Percentiles rank a stretch among this genome's conserved stretches.
Conservation (phyloP, 2,113 vertebrate genomes). For the Embiotoca jacksoni region DNA sequence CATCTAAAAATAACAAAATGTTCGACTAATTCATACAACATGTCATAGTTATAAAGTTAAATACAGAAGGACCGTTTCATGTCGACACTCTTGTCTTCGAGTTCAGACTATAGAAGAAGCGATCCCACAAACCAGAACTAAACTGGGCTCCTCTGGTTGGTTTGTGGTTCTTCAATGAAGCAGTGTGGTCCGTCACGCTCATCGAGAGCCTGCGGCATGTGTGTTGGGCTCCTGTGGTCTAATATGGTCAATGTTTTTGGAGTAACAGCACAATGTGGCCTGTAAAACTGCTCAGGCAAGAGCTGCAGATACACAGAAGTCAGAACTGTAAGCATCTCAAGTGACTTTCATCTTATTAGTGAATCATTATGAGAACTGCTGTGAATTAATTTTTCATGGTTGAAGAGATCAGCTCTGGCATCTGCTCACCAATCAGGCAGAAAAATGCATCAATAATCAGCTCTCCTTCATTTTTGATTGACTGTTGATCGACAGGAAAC, state of each 20-base stretch:
- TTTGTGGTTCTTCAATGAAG: slow-evolving; percentile 39
- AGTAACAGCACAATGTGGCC: background rate
- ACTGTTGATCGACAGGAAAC: too few relatives aligned
- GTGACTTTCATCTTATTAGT: background rate
- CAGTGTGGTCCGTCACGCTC: slow-evolving; percentile 39
- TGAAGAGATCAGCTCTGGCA: slow-evolving; percentile 22
- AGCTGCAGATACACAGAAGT: background rate
- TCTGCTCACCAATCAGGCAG: slow-evolving; percentile 13
- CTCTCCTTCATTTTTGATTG: background rate
- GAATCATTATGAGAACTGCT: background rate
- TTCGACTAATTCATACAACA: background rate
- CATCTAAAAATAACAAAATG: background rate
- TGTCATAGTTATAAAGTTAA: background rate
- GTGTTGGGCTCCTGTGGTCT: slow-evolving; percentile 17
- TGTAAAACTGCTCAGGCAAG: background rate
- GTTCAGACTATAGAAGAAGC: too few relatives aligned
- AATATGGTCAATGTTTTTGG: slow-evolving; percentile 10
- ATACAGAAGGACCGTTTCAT: slow-evolving; percentile 2
- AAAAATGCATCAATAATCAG: slow-evolving; percentile 1
- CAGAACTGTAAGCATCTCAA: too few relatives aligned
- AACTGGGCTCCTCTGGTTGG: slow-evolving; percentile 28
- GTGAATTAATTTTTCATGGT: background rate
- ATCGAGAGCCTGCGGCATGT: slow-evolving; percentile 15
- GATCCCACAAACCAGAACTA: slow-evolving; percentile 14
- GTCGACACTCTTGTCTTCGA: background rate